phyloP scores from a whole-genome alignment of 2,113 vertebrate genomes.

The Electrona antarctica region DNA sequence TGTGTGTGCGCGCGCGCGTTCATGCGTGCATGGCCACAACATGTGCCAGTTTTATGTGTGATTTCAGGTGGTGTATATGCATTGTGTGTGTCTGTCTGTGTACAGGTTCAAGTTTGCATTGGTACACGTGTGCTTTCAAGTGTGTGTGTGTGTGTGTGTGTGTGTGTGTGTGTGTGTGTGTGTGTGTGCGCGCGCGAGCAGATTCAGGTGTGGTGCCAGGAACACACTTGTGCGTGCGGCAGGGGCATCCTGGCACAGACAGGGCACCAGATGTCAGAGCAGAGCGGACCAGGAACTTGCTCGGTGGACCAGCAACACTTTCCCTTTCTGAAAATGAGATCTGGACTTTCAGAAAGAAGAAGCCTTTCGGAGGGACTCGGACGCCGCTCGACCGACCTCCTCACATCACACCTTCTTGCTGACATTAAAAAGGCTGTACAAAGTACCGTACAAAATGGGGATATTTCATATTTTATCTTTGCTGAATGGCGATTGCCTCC shows the following conservation, averaged over 20 bases:
- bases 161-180: neutral
- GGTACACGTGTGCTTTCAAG: neutral
- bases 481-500: no score
- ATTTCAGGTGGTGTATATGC: slow-evolving; percentile 15
- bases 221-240: slow-evolving; percentile 65
- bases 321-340: slow-evolving; percentile 59
- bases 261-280: slow-evolving; percentile 82
- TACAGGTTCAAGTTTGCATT: neutral
- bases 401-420: slow-evolving; percentile 25
- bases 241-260: slow-evolving; percentile 79
- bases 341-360: slow-evolving; percentile 71
- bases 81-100: slow-evolving; percentile 20
- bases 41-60: slow-evolving; percentile 21
- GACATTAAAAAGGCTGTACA: no score
- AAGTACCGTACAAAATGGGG: no score
- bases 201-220: slow-evolving; percentile 72
- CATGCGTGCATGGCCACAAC: slow-evolving; percentile 1
- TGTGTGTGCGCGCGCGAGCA: slow-evolving; percentile 30
- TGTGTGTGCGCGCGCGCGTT: no score
- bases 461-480: no score
- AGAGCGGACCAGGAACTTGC: slow-evolving; percentile 67
- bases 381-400: slow-evolving; percentile 46
- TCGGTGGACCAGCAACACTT: slow-evolving; percentile 76
- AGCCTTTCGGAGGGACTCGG: slow-evolving; percentile 66
- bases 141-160: slow-evolving; percentile 9